A percentile compares a stretch with the other conserved stretches of the same genome.
Conservation (phyloP, 2,888 invertebrate genomes). For the Glaucopsyche alexis region DNA sequence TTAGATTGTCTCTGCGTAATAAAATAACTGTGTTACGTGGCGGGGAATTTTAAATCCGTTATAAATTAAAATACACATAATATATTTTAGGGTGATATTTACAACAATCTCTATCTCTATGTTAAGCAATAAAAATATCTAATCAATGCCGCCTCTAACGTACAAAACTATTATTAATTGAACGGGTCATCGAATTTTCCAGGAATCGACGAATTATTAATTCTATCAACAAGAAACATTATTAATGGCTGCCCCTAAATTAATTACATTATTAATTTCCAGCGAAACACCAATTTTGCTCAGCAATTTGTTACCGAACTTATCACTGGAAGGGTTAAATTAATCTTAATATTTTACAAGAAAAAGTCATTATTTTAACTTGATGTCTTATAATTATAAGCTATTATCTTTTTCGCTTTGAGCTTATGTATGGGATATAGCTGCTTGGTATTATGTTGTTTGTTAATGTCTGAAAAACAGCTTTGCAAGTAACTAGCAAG, state of each 20-base stretch:
- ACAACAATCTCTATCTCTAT: neutral
- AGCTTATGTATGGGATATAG: neutral
- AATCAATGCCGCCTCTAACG: neutral
- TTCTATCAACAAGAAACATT: constrained; percentile 38
- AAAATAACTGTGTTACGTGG: too few relatives aligned
- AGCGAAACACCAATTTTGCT: constrained; percentile 50
- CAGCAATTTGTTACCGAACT: constrained; percentile 45
- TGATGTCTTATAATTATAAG: constrained; percentile 2
- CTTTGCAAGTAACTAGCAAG: too few relatives aligned
- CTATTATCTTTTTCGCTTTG: neutral
- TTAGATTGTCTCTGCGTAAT: too few relatives aligned
- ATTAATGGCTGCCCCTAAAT: constrained; percentile 47
- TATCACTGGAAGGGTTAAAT: constrained; percentile 21
- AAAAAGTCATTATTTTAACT: constrained; percentile 9
- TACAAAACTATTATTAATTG: neutral
- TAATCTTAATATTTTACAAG: neutral
- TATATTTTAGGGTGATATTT: too few relatives aligned
- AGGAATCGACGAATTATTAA: constrained; percentile 31
- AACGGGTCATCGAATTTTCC: neutral
- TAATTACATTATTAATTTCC: constrained; percentile 58
- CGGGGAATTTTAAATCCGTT: too few relatives aligned
- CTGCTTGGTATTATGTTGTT: too few relatives aligned
- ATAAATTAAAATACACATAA: too few relatives aligned
- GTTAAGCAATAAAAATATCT: neutral
- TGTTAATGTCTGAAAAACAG: too few relatives aligned